Base-by-base conservation (phyloP, 53 echinoderm and acorn worm species). In the Astropecten irregularis region DNA sequence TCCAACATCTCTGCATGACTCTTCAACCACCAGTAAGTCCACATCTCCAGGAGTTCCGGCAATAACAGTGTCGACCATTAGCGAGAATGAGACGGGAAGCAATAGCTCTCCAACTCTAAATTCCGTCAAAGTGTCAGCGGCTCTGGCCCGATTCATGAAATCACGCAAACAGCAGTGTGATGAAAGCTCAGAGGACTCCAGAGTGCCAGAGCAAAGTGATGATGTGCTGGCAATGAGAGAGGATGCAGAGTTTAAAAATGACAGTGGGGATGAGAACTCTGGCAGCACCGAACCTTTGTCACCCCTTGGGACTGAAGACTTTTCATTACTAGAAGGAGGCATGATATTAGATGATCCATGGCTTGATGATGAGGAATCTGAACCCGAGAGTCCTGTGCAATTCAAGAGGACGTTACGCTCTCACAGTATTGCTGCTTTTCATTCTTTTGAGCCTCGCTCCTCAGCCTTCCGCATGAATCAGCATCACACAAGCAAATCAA, bases 311-410 rank as follows among this genome's bases (percentile, higher is more conserved):
- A 49, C 31, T 9, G 79, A 79, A 0, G 79, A 79, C 35, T 47
- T 79, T n/a, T 79, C 62, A 5, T 3, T 79, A 18, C 62, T 79
- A 23, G 79, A 79, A 5, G 79, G 70, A 1, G 85, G 77, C 49
- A 69, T 88, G 56, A 82, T 83, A 33, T 34, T 92, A 49, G 90
- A 90, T 73, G 90, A 95, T 58, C 83, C 88, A 5, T 92, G 89
- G 79, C 71, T 84, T 0, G 90, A 90, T 47, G 90, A 69, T 34
- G 85, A 91, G 42, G 88, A 92, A 16, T 84, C 84, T 4, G 88
- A 88, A 10, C 0, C 46, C 32, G 85, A 74, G 20, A 62, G 70
- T 3, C 68, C 74, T 5, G 55, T 36, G 9, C 3, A 36, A 5
- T 54, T 85, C 20, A 70, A 82, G 61, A 52, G 63, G 56, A 85